phyloP scores from a whole-genome alignment of 2,888 invertebrate genomes.

The Pinctada fucata region DNA sequence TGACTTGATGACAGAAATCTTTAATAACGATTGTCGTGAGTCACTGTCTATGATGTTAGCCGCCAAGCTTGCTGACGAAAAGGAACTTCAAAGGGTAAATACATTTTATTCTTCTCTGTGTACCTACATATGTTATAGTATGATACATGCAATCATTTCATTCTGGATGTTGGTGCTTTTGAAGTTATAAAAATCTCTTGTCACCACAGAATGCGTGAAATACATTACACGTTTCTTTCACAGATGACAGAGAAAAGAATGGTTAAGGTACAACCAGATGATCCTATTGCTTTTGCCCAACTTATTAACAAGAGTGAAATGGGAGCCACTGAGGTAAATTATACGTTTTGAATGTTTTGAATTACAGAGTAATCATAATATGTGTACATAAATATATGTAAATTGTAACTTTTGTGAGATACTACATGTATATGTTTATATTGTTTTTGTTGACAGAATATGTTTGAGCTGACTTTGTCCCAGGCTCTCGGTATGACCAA shows the following conservation, averaged over 20 bases:
- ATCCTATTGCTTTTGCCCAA: slow-evolving; percentile 90
- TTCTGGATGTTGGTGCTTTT: no score
- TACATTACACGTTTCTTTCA: not conserved
- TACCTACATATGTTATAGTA: no score
- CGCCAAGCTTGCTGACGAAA: slow-evolving; percentile 86
- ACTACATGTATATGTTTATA: not conserved
- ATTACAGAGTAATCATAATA: no score
- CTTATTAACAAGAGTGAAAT: slow-evolving; percentile 80
- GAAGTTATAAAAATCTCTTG: not conserved
- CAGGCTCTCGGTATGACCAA: slow-evolving; percentile 85
- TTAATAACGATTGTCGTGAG: slow-evolving; percentile 85
- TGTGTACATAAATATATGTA: not conserved
- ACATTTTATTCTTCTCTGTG: not conserved
- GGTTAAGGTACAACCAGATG: slow-evolving; percentile 86
- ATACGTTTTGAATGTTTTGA: no score
- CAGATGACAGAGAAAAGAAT: slow-evolving; percentile 81
- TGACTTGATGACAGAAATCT: slow-evolving; percentile 84
- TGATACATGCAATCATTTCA: no score
- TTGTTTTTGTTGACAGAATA: slow-evolving; percentile 80
- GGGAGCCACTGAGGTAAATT: slow-evolving; percentile 81
- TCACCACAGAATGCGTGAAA: not conserved
- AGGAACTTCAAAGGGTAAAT: slow-evolving; percentile 79
- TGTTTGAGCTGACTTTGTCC: slow-evolving; percentile 95
- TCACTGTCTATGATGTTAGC: slow-evolving; percentile 90
- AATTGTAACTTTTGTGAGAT: not conserved